A percentile compares a stretch with the other conserved stretches of the same genome.
Evolutionary conservation across 2,113 vertebrate genomes (phyloP).

Genomic region (Carlito syrichta): DNA sequence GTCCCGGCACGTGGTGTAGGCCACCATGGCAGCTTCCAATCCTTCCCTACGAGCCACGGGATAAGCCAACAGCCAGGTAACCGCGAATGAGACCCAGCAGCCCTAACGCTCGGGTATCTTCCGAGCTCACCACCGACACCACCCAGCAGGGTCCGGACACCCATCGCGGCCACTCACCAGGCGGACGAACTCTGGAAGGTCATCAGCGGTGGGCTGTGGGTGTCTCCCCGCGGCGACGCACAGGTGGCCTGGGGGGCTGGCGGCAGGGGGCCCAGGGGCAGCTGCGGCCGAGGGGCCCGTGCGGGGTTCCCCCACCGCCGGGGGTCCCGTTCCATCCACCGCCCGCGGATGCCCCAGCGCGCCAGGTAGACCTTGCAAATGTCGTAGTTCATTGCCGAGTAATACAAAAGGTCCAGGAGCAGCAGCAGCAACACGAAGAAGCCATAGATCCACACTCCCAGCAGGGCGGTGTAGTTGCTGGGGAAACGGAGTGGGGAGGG

Average conservation of each 20-base stretch:
- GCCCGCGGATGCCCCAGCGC: slow-evolving; percentile 94
- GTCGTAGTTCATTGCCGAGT: slow-evolving; percentile 98
- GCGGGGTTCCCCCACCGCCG: slow-evolving; percentile 88
- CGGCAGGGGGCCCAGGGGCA: slow-evolving; percentile 74
- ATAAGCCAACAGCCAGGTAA: fast-evolving
- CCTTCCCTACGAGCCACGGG: background rate
- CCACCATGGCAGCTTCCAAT: fast-evolving
- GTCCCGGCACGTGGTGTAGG: fast-evolving
- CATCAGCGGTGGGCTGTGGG: slow-evolving; percentile 89
- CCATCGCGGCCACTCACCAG: slow-evolving; percentile 85
- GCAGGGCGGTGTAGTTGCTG: slow-evolving; percentile 97
- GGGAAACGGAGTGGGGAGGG: background rate
- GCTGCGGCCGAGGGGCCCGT: slow-evolving; percentile 83
- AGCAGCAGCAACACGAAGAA: slow-evolving; percentile 95
- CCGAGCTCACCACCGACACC: background rate
- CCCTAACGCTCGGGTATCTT: fast-evolving
- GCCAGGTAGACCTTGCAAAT: slow-evolving; percentile 95
- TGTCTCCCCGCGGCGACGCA: slow-evolving; percentile 88
- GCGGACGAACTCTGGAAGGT: slow-evolving; percentile 93
- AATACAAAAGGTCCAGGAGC: slow-evolving; percentile 95
- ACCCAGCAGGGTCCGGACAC: fast-evolving
- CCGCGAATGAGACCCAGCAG: background rate
- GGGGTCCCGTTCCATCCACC: slow-evolving; percentile 93
- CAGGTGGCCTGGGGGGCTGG: slow-evolving; percentile 85
- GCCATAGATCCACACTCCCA: slow-evolving; percentile 99